Conservation (phyloP, 2,797 vertebrate species). For the Chanos chanos region DNA sequence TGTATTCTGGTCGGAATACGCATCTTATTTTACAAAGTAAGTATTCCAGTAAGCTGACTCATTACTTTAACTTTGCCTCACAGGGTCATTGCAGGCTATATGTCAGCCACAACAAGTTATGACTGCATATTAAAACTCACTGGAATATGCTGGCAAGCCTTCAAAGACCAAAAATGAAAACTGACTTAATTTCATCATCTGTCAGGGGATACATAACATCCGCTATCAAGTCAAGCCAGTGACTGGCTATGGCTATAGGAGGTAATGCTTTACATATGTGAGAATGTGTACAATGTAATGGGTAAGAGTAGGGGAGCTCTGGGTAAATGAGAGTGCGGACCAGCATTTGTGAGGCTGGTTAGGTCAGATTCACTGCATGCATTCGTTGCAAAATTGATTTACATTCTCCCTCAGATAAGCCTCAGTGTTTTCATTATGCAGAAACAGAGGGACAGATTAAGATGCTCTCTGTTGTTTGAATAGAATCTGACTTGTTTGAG, state of each 20-base stretch:
- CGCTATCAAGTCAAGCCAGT: slow-evolving; percentile 1
- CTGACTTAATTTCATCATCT: slow-evolving; percentile 23
- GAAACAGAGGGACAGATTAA: slow-evolving; percentile 27
- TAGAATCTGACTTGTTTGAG: too few relatives aligned
- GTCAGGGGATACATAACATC: slow-evolving; percentile 24
- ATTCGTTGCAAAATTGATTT: slow-evolving; percentile 31
- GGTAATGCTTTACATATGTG: slow-evolving; percentile 2
- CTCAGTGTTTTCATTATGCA: slow-evolving; percentile 25
- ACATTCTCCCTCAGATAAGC: slow-evolving; percentile 22
- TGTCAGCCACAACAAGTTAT: slow-evolving; percentile 4
- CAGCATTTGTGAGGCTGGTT: background rate
- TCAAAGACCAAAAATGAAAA: slow-evolving; percentile 22
- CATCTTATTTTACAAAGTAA: background rate
- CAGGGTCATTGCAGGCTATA: background rate
- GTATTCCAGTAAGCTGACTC: slow-evolving; percentile 24
- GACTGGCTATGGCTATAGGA: slow-evolving; percentile 5
- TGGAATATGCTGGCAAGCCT: slow-evolving; percentile 27
- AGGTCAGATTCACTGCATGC: slow-evolving; percentile 38
- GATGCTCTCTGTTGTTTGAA: too few relatives aligned
- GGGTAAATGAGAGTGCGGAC: background rate
- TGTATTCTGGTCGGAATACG: background rate
- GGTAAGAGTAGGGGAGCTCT: background rate
- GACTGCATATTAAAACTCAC: slow-evolving; percentile 17
- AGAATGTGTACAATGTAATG: background rate
- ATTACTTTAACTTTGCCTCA: slow-evolving; percentile 8